Conservation (phyloP, 2,797 vertebrate species). For the Semaprochilodus insignis region DNA sequence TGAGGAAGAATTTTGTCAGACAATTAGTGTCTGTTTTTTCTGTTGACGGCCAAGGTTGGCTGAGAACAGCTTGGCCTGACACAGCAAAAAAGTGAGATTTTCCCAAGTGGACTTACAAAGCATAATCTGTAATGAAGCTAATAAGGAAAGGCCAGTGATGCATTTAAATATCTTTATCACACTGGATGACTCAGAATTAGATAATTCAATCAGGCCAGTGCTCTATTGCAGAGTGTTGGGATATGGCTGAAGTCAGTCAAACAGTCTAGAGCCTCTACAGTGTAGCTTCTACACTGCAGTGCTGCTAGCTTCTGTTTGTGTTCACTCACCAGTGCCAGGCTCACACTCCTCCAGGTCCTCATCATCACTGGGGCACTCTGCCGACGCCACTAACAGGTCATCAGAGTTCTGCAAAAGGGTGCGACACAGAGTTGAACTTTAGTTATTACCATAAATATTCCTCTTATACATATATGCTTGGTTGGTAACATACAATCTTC, state of each 20-base stretch:
- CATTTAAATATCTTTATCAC: background rate
- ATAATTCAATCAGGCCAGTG: background rate
- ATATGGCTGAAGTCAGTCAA: constrained; percentile 9
- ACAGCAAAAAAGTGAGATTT: constrained; percentile 1
- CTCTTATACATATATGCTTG: background rate
- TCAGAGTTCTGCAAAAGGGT: constrained; percentile 88
- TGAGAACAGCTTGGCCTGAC: constrained; percentile 21
- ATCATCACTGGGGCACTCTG: constrained; percentile 94
- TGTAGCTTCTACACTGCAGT: background rate
- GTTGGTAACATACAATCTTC: background rate
- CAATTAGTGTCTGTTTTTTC: constrained; percentile 2
- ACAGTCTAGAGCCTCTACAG: constrained; percentile 21
- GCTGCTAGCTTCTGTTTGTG: constrained; percentile 6
- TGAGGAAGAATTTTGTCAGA: background rate
- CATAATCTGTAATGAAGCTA: background rate
- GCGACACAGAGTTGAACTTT: background rate
- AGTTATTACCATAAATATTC: background rate
- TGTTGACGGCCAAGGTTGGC: background rate
- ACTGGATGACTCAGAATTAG: background rate
- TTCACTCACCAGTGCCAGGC: constrained; percentile 92
- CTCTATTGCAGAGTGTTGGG: background rate
- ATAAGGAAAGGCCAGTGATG: background rate
- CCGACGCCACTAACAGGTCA: constrained; percentile 93
- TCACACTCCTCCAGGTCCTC: constrained; percentile 97
- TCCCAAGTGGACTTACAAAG: constrained; percentile 9